Conservation (phyloP, 2,888 invertebrate species). For the Parnassius smintheus region DNA sequence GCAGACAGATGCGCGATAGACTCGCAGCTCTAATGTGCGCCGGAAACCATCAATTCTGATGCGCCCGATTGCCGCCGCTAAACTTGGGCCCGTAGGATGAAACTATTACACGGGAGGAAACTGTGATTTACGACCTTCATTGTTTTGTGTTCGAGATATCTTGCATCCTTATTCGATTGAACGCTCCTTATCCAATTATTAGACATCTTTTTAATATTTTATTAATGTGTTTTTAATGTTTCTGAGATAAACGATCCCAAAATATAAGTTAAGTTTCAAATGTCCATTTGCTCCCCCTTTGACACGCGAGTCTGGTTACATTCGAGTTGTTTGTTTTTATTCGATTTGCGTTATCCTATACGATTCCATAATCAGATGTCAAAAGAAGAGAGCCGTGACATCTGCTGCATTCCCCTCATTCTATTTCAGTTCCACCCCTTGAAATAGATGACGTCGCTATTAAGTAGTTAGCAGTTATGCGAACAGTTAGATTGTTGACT, state of each 20-base stretch:
- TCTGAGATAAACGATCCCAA: slow-evolving; percentile 10
- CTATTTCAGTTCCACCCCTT: slow-evolving; percentile 39
- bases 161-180: slow-evolving; percentile 58
- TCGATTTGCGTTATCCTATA: slow-evolving; percentile 34
- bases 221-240: slow-evolving; percentile 6
- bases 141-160: slow-evolving; percentile 69
- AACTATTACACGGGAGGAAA: slow-evolving; percentile 71
- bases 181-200: slow-evolving; percentile 43
- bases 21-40: slow-evolving; percentile 67
- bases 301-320: slow-evolving; percentile 1
- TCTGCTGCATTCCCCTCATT: slow-evolving; percentile 55
- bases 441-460: slow-evolving; percentile 45
- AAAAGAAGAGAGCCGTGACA: slow-evolving; percentile 42
- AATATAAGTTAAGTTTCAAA: neutral
- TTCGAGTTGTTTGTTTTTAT: slow-evolving; percentile 24
- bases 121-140: slow-evolving; percentile 77
- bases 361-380: slow-evolving; percentile 41
- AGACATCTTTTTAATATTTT: slow-evolving; percentile 22
- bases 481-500: slow-evolving; percentile 24
- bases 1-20: slow-evolving; percentile 74
- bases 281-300: neutral
- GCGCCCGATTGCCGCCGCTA: slow-evolving; percentile 72
- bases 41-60: slow-evolving; percentile 80
- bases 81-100: slow-evolving; percentile 72
- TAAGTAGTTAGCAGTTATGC: slow-evolving; percentile 36